Percentiles rank a stretch among this genome's conserved stretches.
These are phyloP conservation scores for Sciaenops ocellatus DNA, from an alignment of 2,797 vertebrate genomes.

Conservation along the genomic window DNA sequence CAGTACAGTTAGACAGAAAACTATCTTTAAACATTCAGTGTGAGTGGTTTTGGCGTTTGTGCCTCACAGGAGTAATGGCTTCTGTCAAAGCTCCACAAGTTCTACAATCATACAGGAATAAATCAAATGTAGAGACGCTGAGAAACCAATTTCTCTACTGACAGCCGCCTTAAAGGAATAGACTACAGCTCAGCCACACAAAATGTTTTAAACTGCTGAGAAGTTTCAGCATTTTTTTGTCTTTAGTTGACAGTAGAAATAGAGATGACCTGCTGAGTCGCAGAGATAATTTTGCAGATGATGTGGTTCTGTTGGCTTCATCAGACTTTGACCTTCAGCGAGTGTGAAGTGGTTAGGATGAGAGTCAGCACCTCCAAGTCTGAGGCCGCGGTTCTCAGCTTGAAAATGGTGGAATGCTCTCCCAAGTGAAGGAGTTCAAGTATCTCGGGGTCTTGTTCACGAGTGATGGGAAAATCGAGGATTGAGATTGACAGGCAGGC, in stretches of 20 bases:
- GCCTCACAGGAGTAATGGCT: conserved; percentile 14
- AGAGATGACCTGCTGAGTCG: too few relatives aligned
- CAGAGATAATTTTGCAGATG: too few relatives aligned
- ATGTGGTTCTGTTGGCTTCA: too few relatives aligned
- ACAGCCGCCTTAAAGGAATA: conserved; percentile 15
- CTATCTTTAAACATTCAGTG: neutral
- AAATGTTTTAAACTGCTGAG: neutral
- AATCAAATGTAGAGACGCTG: conserved; percentile 28
- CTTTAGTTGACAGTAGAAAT: neutral
- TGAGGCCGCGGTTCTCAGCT: too few relatives aligned
- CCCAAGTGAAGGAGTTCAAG: too few relatives aligned
- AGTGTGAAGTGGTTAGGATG: too few relatives aligned
- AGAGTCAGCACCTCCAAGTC: too few relatives aligned
- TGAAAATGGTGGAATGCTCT: too few relatives aligned
- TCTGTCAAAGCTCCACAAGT: conserved; percentile 5
- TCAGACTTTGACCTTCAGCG: too few relatives aligned
- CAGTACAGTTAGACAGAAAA: conserved; percentile 10
- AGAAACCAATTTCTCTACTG: conserved; percentile 31
- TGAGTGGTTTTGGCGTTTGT: conserved; percentile 10
- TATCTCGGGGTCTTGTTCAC: too few relatives aligned
- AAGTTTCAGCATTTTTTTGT: neutral
- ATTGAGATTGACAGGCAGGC: too few relatives aligned
- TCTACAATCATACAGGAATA: conserved; percentile 35
- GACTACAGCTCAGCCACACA: neutral
- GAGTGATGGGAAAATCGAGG: too few relatives aligned